A percentile compares a stretch with the other conserved stretches of the same genome.
phyloP scores from a whole-genome alignment of 1,140 invertebrate species.

The Bombus pyrosoma region DNA sequence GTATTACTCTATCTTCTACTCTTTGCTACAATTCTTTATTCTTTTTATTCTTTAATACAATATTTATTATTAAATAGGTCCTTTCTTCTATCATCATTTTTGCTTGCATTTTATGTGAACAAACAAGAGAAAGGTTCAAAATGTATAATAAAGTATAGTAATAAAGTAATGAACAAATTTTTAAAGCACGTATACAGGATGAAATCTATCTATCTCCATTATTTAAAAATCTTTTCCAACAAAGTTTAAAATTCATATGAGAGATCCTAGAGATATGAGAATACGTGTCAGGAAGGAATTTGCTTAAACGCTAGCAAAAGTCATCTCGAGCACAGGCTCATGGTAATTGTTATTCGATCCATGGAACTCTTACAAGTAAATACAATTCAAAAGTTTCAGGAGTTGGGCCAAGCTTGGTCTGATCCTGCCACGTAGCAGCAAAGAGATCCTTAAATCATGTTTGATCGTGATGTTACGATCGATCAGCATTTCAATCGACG shows the following conservation, averaged over 20 bases:
- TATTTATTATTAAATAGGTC: no score
- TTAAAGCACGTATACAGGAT: no score
- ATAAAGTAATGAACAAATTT: no score
- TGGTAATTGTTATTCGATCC: conserved; percentile 50
- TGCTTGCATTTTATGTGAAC: no score
- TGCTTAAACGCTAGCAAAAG: conserved; percentile 7
- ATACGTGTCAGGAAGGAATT: neutral
- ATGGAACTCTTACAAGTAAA: conserved; percentile 12
- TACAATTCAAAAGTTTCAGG: conserved; percentile 34
- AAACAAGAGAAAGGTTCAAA: no score
- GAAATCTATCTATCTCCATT: neutral
- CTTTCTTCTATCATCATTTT: no score
- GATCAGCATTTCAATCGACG: conserved; percentile 58
- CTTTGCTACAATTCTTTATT: no score
- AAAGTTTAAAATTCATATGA: neutral
- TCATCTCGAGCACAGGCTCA: neutral
- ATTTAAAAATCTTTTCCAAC: neutral
- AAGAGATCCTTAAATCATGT: conserved; percentile 51
- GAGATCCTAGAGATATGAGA: neutral
- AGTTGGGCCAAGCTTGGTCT: conserved; percentile 3
- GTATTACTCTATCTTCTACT: no score
- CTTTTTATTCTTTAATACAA: no score
- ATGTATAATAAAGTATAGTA: no score
- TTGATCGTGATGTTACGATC: conserved; percentile 49
- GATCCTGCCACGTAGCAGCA: conserved; percentile 17